A percentile compares a stretch with the other conserved stretches of the same genome.
These are phyloP conservation scores for Atherinosoma microstoma DNA, from an alignment of 2,797 vertebrate genomes.

Conservation along the genomic window DNA sequence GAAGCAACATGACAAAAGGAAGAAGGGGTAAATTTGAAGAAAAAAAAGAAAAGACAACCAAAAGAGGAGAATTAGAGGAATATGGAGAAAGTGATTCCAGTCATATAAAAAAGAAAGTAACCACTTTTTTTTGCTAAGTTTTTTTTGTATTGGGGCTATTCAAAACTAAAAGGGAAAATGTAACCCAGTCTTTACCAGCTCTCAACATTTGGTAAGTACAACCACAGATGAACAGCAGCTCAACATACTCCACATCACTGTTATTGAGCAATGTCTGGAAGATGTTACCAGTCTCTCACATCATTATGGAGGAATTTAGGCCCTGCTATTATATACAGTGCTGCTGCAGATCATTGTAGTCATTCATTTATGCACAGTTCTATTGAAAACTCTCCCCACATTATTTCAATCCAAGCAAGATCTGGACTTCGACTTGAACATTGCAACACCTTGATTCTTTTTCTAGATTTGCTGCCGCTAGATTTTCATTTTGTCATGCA, in stretches of 20 bases:
- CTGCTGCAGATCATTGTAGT: neutral
- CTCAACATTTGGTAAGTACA: neutral
- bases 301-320: neutral
- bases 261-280: neutral
- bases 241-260: neutral
- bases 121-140: neutral
- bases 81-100: neutral
- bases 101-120: neutral
- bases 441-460: neutral
- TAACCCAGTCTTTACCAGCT: no score
- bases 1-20: neutral
- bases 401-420: neutral
- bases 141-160: neutral
- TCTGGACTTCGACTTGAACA: neutral
- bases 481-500: neutral
- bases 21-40: neutral
- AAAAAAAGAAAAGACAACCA: neutral
- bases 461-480: neutral
- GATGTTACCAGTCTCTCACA: neutral
- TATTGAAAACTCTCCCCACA: neutral
- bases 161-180: neutral
- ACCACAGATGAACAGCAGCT: neutral
- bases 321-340: no score
- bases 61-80: slow-evolving; percentile 9
- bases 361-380: neutral